These are phyloP conservation scores for Gymnothorax reevesii DNA, from an alignment of 2,797 vertebrate genomes.

Conservation along the genomic window DNA sequence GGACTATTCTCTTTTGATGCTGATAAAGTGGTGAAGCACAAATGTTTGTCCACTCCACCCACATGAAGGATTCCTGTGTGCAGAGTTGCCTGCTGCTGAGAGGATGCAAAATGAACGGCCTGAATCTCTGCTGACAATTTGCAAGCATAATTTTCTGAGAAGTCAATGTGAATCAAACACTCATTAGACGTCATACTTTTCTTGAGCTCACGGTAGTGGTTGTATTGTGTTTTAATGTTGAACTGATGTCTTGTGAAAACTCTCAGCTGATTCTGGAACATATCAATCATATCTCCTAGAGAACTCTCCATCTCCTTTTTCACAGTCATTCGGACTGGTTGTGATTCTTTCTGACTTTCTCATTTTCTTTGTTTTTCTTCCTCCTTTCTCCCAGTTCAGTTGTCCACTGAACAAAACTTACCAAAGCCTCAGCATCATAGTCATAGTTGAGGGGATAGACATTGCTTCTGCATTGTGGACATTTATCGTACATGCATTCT, in stretches of 20 bases:
- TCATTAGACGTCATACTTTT: constrained; percentile 18
- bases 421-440: constrained; percentile 31
- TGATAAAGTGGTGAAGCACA: too few species aligned
- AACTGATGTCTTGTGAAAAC: constrained; percentile 33
- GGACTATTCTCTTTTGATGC: too few species aligned
- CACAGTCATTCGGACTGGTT: constrained; percentile 25
- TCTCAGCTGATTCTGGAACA: constrained; percentile 28
- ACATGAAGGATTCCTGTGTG: constrained; percentile 21
- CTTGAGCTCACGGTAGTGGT: constrained; percentile 27
- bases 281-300: constrained; percentile 21
- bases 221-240: constrained; percentile 23
- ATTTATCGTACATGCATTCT: constrained; percentile 36
- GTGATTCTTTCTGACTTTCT: constrained; percentile 19
- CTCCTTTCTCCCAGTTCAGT: constrained; percentile 23
- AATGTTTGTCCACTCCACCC: too few species aligned
- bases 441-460: constrained; percentile 18
- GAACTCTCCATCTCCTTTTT: constrained; percentile 25
- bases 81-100: constrained; percentile 27
- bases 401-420: constrained; percentile 23
- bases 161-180: constrained; percentile 32
- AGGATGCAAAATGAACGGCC: constrained; percentile 27
- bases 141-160: constrained; percentile 14
- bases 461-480: constrained; percentile 17
- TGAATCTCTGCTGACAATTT: too few species aligned
- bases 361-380: constrained; percentile 22